Percentiles rank a stretch among this genome's conserved stretches.
These are phyloP conservation scores for Metopia argyrocephala DNA, from an alignment of 2,888 invertebrate species.

Conservation along the genomic window DNA sequence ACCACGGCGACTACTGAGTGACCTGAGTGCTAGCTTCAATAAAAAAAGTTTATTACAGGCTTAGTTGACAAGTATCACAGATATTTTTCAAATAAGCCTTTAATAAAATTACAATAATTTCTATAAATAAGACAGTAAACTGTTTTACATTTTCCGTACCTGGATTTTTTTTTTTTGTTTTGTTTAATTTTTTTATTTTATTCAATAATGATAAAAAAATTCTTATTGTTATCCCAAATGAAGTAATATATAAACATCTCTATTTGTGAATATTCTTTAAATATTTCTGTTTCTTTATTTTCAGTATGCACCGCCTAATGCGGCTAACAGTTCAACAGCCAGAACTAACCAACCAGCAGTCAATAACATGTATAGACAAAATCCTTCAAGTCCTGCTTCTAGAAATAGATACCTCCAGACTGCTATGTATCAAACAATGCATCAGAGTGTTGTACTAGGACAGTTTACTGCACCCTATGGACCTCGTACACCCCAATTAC, in stretches of 20 bases:
- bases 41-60: too few species aligned
- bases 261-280: not conserved
- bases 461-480: conserved; percentile 71
- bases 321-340: conserved; percentile 70
- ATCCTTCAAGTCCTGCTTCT: conserved; percentile 69
- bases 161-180: too few species aligned
- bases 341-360: conserved; percentile 72
- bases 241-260: not conserved
- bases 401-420: conserved; percentile 72
- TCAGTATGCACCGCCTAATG: conserved; percentile 72
- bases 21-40: too few species aligned
- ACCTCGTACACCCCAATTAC: conserved; percentile 71
- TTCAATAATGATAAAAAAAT: too few species aligned
- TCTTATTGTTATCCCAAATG: too few species aligned
- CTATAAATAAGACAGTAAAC: too few species aligned
- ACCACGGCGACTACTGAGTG: too few species aligned
- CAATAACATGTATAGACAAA: conserved; percentile 72
- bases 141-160: too few species aligned
- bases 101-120: too few species aligned
- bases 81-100: too few species aligned
- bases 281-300: conserved; percentile 49
- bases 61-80: too few species aligned
- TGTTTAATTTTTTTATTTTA: too few species aligned
- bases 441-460: conserved; percentile 73
- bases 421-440: conserved; percentile 72